These are phyloP conservation scores for Cantharis rustica DNA, from an alignment of 2,888 invertebrate species.

Conservation along the genomic window DNA sequence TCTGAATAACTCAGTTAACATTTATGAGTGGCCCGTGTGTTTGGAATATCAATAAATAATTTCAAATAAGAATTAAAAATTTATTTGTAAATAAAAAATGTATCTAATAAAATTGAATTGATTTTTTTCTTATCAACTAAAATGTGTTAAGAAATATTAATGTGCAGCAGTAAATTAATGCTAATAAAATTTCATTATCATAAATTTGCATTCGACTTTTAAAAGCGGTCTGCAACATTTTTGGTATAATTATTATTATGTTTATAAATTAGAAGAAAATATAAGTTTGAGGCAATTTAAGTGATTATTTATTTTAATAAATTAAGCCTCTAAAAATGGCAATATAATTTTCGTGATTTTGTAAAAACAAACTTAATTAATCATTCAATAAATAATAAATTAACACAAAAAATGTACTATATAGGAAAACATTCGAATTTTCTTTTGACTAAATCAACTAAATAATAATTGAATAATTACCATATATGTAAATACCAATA, in stretches of 20 bases:
- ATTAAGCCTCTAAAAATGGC: background rate
- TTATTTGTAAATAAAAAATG: conserved; percentile 4
- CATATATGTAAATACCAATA: background rate
- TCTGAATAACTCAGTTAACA: conserved; percentile 31
- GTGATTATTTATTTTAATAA: background rate
- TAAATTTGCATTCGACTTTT: background rate
- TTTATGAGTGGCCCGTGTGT: conserved; percentile 30
- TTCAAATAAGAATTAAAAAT: conserved; percentile 12
- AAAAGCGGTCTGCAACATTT: background rate
- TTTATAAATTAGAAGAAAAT: background rate
- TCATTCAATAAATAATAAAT: background rate
- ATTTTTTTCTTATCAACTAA: background rate
- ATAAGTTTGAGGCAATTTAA: background rate
- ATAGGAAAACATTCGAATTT: background rate
- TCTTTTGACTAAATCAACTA: background rate
- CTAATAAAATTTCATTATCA: background rate
- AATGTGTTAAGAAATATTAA: background rate
- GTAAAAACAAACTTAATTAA: background rate
- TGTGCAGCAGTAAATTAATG: background rate
- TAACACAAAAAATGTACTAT: background rate
- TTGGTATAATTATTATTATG: background rate
- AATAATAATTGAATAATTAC: background rate
- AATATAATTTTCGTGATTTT: background rate
- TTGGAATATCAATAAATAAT: conserved; percentile 33
- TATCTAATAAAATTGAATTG: background rate